Base-by-base conservation (phyloP, 2,797 vertebrate species). In the Channa striata region DNA sequence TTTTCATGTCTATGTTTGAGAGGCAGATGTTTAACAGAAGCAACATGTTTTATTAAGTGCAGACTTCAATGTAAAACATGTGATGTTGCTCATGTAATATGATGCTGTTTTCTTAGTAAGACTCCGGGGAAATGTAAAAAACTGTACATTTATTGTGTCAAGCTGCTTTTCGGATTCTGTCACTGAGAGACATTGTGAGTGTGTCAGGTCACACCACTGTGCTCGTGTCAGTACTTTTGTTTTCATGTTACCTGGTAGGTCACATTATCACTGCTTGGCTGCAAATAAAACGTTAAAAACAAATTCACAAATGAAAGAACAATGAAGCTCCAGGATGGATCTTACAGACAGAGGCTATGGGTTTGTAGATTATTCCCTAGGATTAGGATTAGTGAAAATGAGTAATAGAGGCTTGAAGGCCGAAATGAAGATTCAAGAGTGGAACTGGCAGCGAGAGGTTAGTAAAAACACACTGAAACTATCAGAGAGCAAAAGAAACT, bases 81-180 rank as follows among this genome's bases (percentile, higher is more conserved):
- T 64, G 53, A 60, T 64, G n/a, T 52, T 65, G 71, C n/a, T 59
- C 42, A 34, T 53, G 74, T 36, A 23, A 68, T 53, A 52, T 6
- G 10, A 11, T 54, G 33, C 49, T 1, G n/a, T 58, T 59, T 12
- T 9, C 63, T 66, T 11, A 36, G n/a, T 16, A 46, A 36, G 44
- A 51, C 37, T 56, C n/a, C 20, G 21, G 37, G 50, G 36, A 71
- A 58, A 63, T 10, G 51, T 43, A 17, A 51, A 30, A 43, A 65
- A 59, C 54, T 33, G 2, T 14, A 17, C 10, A 47, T 54, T 49
- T 30, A 51, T 44, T 64, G 13, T 19, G 3, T 25, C 11, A 33
- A 56, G 46, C 16, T 72, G 16, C 34, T 61, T 62, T 71, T 17
- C 21, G 50, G n/a, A 53, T 25, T 37, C 3, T 57, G 30, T 14